Conservation (phyloP, 1,140 invertebrate genomes). For the Cepaea nemoralis region DNA sequence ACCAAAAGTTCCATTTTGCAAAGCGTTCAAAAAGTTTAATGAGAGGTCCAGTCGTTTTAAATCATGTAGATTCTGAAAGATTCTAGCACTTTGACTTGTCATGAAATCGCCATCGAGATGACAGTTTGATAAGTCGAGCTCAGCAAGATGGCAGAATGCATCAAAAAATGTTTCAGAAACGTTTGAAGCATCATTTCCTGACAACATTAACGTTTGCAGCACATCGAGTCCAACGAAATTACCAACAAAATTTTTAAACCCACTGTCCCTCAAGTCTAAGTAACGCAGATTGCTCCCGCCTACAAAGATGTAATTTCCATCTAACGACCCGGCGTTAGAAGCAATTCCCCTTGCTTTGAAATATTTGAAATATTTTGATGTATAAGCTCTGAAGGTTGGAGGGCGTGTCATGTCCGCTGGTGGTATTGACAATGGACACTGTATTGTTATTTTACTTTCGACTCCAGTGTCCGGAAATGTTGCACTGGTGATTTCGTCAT, state of each 20-base stretch:
- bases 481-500: neutral
- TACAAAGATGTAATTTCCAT: neutral
- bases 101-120: neutral
- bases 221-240: neutral
- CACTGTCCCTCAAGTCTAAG: neutral
- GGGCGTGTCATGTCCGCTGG: neutral
- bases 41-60: conserved; percentile 13
- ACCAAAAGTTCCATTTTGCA: neutral
- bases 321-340: neutral
- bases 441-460: neutral
- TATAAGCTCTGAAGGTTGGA: neutral
- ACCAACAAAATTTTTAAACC: neutral
- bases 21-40: neutral
- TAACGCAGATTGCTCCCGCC: neutral
- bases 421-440: neutral
- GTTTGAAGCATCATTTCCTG: neutral
- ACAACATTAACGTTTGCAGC: neutral
- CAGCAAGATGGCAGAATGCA: neutral
- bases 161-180: neutral
- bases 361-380: neutral
- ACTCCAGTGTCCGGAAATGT: neutral
- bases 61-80: neutral
- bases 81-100: neutral
- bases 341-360: neutral
- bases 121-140: neutral